Evolutionary conservation across 2,113 vertebrate genomes (phyloP).

Genomic region (Cyanistes caeruleus): DNA sequence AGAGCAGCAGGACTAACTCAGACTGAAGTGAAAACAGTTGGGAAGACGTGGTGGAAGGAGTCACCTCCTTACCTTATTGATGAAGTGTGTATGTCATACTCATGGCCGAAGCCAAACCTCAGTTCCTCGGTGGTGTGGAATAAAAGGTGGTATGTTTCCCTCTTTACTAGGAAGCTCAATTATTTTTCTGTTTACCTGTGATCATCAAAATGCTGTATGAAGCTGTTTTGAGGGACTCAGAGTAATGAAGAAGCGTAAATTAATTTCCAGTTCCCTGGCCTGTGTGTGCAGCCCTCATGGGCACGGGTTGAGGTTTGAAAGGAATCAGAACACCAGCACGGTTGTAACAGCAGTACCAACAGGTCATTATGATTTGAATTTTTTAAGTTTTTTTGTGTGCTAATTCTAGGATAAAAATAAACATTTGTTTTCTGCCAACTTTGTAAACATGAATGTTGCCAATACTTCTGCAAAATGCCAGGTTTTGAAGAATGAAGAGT

Average conservation of each 20-base stretch:
- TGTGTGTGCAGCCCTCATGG: not conserved
- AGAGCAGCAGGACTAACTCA: not conserved
- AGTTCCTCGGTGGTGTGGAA: not conserved
- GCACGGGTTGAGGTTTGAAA: not conserved
- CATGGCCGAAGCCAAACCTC: not conserved
- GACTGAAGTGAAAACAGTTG: not conserved
- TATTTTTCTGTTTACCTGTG: not conserved
- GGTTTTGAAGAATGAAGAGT: not conserved
- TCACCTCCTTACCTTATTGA: accelerated
- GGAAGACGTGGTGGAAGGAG: not conserved
- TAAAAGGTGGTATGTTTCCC: not conserved
- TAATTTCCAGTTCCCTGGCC: not conserved
- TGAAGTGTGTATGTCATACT: not conserved
- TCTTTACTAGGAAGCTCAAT: not conserved
- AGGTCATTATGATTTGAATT: not conserved
- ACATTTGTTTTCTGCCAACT: not conserved
- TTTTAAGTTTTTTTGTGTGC: slow-evolving; percentile 4
- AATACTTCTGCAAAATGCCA: not conserved
- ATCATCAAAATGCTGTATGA: not conserved
- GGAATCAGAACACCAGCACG: not conserved
- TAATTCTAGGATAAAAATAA: slow-evolving; percentile 2
- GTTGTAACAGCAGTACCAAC: not conserved
- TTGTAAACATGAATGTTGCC: not conserved
- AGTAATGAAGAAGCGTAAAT: not conserved
- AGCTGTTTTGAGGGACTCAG: not conserved